Evolutionary conservation across 2,113 vertebrate species (phyloP).

Genomic region (Tor tambroides): DNA sequence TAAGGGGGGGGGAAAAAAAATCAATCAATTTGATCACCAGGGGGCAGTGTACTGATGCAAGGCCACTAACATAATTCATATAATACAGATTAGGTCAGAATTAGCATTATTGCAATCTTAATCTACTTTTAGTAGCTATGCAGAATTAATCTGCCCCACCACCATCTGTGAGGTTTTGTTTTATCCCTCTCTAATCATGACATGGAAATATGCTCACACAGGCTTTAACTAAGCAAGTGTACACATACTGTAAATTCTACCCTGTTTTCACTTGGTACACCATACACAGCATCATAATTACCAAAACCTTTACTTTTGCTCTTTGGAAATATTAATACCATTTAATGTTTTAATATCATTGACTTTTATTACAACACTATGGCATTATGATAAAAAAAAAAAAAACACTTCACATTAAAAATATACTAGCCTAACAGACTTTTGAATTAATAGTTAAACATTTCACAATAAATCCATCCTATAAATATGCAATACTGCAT

Average conservation of each 20-base stretch:
- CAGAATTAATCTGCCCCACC: slow-evolving; percentile 6
- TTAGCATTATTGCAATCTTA: slow-evolving; percentile 13
- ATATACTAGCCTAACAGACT: neutral
- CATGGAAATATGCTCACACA: slow-evolving; percentile 9
- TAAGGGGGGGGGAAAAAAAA: no score
- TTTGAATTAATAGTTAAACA: neutral
- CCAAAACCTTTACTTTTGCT: neutral
- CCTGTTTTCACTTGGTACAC: neutral
- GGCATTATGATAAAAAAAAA: neutral
- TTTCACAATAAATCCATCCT: neutral
- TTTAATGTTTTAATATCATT: neutral
- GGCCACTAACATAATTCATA: slow-evolving; percentile 21
- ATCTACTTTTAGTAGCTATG: slow-evolving; percentile 22
- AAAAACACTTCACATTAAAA: neutral
- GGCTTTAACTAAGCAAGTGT: neutral
- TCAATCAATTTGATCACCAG: neutral
- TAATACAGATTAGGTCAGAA: slow-evolving; percentile 41
- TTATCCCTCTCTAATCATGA: slow-evolving; percentile 25
- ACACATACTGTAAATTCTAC: slow-evolving; percentile 5
- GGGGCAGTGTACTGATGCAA: neutral
- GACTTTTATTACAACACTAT: neutral
- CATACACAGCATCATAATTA: no score
- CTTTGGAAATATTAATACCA: neutral
- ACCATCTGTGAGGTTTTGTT: slow-evolving; percentile 13
- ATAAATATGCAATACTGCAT: slow-evolving; percentile 13